A percentile compares a stretch with the other conserved stretches of the same genome.
These are phyloP conservation scores for Leptopterna dolabrata DNA, from an alignment of 2,888 invertebrate genomes.

Conservation along the genomic window DNA sequence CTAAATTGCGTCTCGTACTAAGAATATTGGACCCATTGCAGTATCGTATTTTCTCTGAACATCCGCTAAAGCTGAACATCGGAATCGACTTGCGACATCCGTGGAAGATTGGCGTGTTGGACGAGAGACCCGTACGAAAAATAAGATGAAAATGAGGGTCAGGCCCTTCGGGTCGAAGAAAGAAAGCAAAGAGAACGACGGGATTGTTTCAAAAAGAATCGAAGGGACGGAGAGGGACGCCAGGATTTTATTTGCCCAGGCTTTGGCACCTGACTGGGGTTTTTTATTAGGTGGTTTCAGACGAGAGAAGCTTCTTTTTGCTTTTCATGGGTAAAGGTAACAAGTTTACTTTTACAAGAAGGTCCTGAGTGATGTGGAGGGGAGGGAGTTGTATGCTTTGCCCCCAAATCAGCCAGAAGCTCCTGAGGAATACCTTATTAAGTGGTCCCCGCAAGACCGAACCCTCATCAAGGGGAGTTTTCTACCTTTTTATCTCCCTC, in stretches of 20 bases:
- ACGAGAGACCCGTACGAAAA: not conserved
- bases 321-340: not conserved
- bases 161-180: not conserved
- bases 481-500: not conserved
- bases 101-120: too few relatives aligned
- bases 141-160: not conserved
- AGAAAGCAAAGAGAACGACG: not conserved
- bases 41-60: too few relatives aligned
- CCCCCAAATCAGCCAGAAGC: not conserved
- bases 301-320: not conserved
- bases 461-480: not conserved
- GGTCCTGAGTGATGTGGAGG: not conserved
- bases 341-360: constrained; percentile 32
- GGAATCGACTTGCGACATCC: too few relatives aligned
- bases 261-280: constrained; percentile 43
- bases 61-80: too few relatives aligned
- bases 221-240: not conserved
- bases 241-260: constrained; percentile 38
- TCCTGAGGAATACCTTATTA: not conserved
- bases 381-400: not conserved
- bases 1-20: too few relatives aligned
- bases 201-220: constrained; percentile 22
- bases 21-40: too few relatives aligned
- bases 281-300: constrained; percentile 29
- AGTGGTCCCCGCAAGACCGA: not conserved